These are phyloP conservation scores for Monochamus saltuarius DNA, from an alignment of 1,140 invertebrate genomes.

Conservation along the genomic window DNA sequence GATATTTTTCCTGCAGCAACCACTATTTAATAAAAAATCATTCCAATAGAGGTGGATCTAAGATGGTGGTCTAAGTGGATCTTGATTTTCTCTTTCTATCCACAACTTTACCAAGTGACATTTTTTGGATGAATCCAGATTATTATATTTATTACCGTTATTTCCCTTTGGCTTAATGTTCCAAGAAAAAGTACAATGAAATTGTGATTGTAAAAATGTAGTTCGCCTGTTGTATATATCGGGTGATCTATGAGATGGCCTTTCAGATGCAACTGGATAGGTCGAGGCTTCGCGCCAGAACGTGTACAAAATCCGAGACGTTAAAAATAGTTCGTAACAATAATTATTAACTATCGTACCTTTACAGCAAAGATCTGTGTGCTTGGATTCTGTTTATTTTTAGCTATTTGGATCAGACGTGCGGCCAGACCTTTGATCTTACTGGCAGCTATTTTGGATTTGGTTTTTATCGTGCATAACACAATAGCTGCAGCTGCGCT, in stretches of 20 bases:
- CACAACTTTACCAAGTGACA: too few relatives aligned
- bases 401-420: conserved; percentile 36
- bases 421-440: conserved; percentile 34
- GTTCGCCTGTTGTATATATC: too few relatives aligned
- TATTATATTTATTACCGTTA: too few relatives aligned
- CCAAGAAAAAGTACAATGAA: neutral
- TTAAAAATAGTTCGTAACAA: neutral
- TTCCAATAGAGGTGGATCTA: too few relatives aligned
- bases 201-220: neutral
- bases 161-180: too few relatives aligned
- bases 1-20: too few relatives aligned
- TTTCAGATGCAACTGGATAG: too few relatives aligned
- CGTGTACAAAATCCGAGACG: neutral
- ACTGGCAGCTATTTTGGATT: conserved; percentile 37
- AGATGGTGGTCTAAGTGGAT: too few relatives aligned
- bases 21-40: too few relatives aligned
- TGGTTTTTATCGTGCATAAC: conserved; percentile 43
- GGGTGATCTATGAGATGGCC: too few relatives aligned
- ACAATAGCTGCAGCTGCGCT: conserved; percentile 39
- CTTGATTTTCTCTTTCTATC: too few relatives aligned
- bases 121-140: too few relatives aligned
- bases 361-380: conserved; percentile 43
- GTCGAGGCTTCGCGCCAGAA: neutral
- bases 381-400: conserved; percentile 29
- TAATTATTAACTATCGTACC: conserved; percentile 23